Evolutionary conservation across 2,113 vertebrate genomes (phyloP), one percentile per base, ranked within the genome.

Genomic region (Heteronetta atricapilla): DNA sequence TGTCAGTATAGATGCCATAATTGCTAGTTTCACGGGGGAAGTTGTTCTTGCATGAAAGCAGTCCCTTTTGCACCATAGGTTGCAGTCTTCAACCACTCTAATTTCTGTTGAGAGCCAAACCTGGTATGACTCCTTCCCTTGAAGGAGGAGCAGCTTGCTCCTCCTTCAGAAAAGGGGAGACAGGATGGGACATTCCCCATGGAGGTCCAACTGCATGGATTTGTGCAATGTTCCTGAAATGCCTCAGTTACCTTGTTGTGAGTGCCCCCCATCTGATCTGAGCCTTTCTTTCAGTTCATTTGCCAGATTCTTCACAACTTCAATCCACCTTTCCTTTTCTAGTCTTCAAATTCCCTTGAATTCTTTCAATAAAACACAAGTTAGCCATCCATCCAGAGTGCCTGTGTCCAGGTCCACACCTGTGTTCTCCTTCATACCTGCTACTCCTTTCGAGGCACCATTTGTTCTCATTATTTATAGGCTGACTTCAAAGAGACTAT

Each of bases 251-350:
- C 17, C 28, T 34, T 21, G 5, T 20, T 34, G 36, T 55, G 58
- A 44, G 26, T 0, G 0, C 36, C 8, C 7, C 26, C 19, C 0
- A 0, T 38, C n/a, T 64, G 23, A 21, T 63, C 16, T 10, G 50
- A 83, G 28, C 34, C 13, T 66, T 75, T 44, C 9, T 7, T 44
- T 59, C 1, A 0, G 4, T 50, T 75, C n/a, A 4, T 78, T 66
- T 80, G 19, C 17, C 20, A 80, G 52, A 15, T 11, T 46, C 20
- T 66, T 56, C 18, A 13, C 15, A 44, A 13, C 8, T 66, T 82
- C 11, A 44, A 3, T 31, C 33, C 0, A 0, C 22, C 34, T 38
- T 50, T 5, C 21, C 10, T 74, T 42, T 77, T 36, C 18, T 26
- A 50, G 34, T 31, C 34, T 69, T 72, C 9, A 0, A 13, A 10